A percentile compares a stretch with the other conserved stretches of the same genome.
These are phyloP conservation scores for Cotesia chilonis DNA, from an alignment of 1,140 invertebrate genomes.

Conservation along the genomic window DNA sequence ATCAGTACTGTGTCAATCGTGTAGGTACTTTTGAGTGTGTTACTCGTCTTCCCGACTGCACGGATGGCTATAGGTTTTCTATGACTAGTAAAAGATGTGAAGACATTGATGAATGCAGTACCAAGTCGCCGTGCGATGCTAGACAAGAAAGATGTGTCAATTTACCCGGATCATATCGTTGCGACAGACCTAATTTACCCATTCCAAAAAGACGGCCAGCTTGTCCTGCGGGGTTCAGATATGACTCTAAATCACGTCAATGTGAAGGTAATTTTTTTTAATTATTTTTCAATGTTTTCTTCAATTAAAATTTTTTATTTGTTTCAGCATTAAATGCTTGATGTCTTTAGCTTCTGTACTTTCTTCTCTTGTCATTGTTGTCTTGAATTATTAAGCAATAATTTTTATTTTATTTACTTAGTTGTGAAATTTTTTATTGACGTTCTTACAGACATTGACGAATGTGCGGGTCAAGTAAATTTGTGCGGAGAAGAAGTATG, in stretches of 20 bases:
- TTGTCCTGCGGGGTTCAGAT: conserved; percentile 84
- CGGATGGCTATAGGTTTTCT: conserved; percentile 54
- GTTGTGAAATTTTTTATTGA: conserved; percentile 44
- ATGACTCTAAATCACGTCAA: conserved; percentile 72
- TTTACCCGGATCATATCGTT: conserved; percentile 69
- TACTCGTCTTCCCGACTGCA: conserved; percentile 52
- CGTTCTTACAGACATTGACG: conserved; percentile 65
- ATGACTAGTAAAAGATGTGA: conserved; percentile 61
- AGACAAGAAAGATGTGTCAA: conserved; percentile 67
- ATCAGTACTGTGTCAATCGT: conserved; percentile 67
- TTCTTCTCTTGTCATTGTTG: conserved; percentile 5
- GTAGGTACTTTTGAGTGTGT: conserved; percentile 66
- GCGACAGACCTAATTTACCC: conserved; percentile 59
- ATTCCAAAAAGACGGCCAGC: conserved; percentile 52
- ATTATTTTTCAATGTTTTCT: neutral
- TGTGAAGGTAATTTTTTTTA: conserved; percentile 71
- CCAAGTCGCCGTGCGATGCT: conserved; percentile 53
- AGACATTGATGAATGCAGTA: conserved; percentile 74
- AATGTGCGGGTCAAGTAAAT: conserved; percentile 60
- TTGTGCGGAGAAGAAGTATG: conserved; percentile 62
- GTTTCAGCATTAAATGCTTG: conserved; percentile 5
- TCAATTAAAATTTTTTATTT: neutral
- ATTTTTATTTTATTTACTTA: neutral
- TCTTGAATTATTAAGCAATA: neutral
- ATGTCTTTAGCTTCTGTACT: neutral